Evolutionary conservation across 1,140 invertebrate genomes (phyloP).

Genomic region (Drosophila burlai): DNA sequence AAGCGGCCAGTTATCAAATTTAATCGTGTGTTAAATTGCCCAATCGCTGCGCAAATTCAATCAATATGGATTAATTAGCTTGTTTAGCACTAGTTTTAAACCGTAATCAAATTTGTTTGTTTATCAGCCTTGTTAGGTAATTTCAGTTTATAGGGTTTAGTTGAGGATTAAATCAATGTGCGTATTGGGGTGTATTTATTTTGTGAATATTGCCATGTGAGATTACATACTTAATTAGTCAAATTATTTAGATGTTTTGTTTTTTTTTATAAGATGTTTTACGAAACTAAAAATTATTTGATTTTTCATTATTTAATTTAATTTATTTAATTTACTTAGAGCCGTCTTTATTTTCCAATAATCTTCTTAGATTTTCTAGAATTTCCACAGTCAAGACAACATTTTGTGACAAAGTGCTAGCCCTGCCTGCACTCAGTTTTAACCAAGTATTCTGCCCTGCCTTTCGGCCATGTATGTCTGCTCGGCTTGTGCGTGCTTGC

Average conservation of each 20-base stretch:
- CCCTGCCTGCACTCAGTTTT: constrained; percentile 1
- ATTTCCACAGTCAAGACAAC: neutral
- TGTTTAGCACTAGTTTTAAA: constrained; percentile 20
- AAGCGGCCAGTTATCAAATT: constrained; percentile 10
- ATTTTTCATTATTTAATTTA: no score
- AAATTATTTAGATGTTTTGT: neutral
- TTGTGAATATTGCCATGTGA: neutral
- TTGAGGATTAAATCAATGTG: neutral
- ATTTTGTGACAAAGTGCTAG: constrained; percentile 1
- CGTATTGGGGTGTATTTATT: neutral
- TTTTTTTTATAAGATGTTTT: no score
- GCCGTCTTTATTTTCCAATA: no score
- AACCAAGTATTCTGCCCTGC: constrained; percentile 12
- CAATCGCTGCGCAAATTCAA: constrained; percentile 13
- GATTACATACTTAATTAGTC: neutral
- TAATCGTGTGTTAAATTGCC: constrained; percentile 17
- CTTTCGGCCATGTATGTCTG: constrained; percentile 37
- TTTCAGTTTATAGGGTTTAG: constrained; percentile 14
- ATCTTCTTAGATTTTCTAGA: no score
- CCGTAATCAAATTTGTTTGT: constrained; percentile 15
- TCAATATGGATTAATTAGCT: neutral
- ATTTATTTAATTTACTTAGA: no score
- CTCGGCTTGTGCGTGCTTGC: constrained; percentile 50
- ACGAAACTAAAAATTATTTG: neutral
- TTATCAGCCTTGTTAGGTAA: constrained; percentile 11